Evolutionary conservation across 2,888 invertebrate species (phyloP), one percentile per base, ranked within the genome.

Genomic region (Cylloceria caligata): DNA sequence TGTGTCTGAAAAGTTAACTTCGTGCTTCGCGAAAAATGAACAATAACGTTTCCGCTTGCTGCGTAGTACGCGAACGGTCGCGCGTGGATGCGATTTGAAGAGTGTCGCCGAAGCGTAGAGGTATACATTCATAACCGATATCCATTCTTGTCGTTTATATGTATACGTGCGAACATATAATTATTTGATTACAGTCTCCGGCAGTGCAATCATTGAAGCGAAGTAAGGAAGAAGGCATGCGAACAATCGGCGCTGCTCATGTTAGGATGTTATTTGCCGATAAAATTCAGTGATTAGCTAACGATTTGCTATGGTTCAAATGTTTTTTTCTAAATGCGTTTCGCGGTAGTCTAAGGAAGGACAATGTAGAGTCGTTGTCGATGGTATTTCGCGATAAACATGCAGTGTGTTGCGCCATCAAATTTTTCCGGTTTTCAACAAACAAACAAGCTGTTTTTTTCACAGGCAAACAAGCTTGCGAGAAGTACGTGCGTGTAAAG

Each of bases 101-200:
- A 13, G 19, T 36, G 36, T 74, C 36, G 24, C 9, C 24, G 16
- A 7, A 36, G 57, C 42, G 49, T 27, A 42, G 36, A 9, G n/a
- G 1, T 30, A 21, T 42, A 45, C 57, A 57, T 36, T 60, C n/a
- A n/a, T 16, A 68, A 13, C 19, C 30, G 19, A 55, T 24, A 13
- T 11, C 11, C 1, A 36, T 16, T 42, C 39, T 67, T 19, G 42
- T 13, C 7, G 3, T n/a, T 19, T 9, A 7, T 5, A 36, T n/a
- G n/a, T 19, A 16, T 34, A 34, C 1, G 49, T n/a, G 24, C 1
- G 21, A 36, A 68, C 34, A 60, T 30, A 34, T 62, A 62, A 68
- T 79, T 34, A 74, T 39, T 39, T 60, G 68, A 79, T 69, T 21
- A 45, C 55, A 21, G 34, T 64, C 60, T 69, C 45, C 21, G 52